Evolutionary conservation across 2,888 invertebrate species (phyloP).

Genomic region (Tachina fera): DNA sequence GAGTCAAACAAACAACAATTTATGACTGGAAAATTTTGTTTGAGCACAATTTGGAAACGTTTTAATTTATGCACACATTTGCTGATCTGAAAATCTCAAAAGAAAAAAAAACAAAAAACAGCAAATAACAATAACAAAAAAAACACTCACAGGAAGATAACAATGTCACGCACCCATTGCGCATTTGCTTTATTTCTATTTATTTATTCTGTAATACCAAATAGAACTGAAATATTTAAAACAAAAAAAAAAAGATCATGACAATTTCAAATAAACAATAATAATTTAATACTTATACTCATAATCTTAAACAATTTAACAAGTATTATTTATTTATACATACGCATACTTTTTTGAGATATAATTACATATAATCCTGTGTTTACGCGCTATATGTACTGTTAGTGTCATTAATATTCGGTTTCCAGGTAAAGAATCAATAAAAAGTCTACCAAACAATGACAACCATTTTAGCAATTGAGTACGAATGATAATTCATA

Average conservation of each 20-base stretch:
- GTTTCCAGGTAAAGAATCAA: too few relatives aligned
- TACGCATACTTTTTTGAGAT: too few relatives aligned
- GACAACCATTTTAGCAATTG: too few relatives aligned
- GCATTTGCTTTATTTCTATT: conserved; percentile 1
- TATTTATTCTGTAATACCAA: conserved; percentile 22
- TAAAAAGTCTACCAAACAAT: too few relatives aligned
- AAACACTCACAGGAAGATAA: conserved; percentile 44
- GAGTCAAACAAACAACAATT: not conserved
- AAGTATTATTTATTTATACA: not conserved
- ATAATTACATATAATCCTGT: too few relatives aligned
- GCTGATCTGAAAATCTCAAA: conserved; percentile 1
- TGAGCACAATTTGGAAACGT: not conserved
- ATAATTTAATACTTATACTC: not conserved
- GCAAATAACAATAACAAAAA: conserved; percentile 1
- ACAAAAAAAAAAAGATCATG: conserved; percentile 28
- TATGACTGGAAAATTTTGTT: not conserved
- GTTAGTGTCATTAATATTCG: too few relatives aligned
- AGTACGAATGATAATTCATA: too few relatives aligned
- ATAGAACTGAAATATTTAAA: conserved; percentile 24
- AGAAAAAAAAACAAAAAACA: conserved; percentile 19
- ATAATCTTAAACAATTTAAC: conserved; percentile 39
- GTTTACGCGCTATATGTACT: too few relatives aligned
- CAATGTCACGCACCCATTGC: conserved; percentile 29
- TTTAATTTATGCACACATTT: conserved; percentile 19
- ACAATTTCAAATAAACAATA: conserved; percentile 29